Conservation (phyloP, 2,797 vertebrate genomes). For the Myotis myotis region DNA sequence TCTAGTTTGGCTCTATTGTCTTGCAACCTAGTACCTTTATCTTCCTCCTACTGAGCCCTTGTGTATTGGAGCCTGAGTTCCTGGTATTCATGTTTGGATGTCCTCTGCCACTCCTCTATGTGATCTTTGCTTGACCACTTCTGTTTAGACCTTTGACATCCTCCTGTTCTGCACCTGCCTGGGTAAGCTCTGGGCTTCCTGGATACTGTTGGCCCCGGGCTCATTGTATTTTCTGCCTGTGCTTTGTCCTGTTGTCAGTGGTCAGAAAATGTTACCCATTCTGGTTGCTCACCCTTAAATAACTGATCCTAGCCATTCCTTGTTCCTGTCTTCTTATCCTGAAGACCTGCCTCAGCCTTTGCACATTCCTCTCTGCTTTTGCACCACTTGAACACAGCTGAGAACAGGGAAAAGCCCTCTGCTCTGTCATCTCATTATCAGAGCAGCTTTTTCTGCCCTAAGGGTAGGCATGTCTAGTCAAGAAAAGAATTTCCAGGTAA, state of each 20-base stretch:
- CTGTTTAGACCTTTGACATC: not conserved
- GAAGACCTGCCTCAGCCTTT: not conserved
- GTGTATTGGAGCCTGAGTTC: not conserved
- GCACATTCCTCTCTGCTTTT: not conserved
- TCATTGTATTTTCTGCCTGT: not conserved
- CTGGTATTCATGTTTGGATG: not conserved
- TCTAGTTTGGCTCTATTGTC: not conserved
- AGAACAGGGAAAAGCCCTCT: not conserved
- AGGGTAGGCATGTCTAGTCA: not conserved
- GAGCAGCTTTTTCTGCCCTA: slow-evolving; percentile 9
- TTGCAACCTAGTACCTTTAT: not conserved
- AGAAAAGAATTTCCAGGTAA: slow-evolving; percentile 49
- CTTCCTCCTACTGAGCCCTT: not conserved
- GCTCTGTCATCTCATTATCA: not conserved
- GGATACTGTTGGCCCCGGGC: not conserved
- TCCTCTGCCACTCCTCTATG: not conserved
- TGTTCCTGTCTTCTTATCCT: not conserved
- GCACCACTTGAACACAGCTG: not conserved
- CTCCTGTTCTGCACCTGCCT: not conserved
- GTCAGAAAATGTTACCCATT: not conserved
- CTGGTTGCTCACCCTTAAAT: not conserved
- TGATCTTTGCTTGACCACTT: not conserved
- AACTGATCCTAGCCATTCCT: not conserved
- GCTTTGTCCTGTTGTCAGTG: not conserved
- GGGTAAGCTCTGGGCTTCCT: not conserved